Evolutionary conservation across 2,113 vertebrate species (phyloP).

Genomic region (Gallinago undulata): DNA sequence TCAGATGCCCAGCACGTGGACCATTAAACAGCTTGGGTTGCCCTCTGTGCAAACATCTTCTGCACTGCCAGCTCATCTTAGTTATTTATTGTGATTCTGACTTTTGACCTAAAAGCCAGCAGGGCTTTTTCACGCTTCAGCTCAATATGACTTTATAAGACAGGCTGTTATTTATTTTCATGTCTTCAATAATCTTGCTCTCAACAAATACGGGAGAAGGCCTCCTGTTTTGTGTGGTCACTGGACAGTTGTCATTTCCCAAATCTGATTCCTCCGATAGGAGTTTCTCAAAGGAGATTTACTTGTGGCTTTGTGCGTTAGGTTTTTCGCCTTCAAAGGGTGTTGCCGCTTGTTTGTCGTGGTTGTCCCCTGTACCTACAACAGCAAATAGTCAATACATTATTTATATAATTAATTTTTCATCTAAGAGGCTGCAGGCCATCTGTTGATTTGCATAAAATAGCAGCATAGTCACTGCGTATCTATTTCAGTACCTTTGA

Average conservation of each 20-base stretch:
- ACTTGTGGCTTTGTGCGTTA: neutral
- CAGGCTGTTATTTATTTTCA: neutral
- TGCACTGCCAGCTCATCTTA: neutral
- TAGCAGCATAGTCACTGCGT: neutral
- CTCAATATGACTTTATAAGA: neutral
- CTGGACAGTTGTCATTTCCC: neutral
- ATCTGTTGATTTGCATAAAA: conserved; percentile 13
- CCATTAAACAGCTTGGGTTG: neutral
- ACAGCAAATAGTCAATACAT: neutral
- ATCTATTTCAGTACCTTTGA: neutral
- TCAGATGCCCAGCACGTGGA: neutral
- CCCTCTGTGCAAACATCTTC: neutral
- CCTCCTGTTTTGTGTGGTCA: neutral
- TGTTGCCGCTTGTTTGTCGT: neutral
- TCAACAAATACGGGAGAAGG: neutral
- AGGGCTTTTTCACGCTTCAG: neutral
- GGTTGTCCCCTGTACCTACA: neutral
- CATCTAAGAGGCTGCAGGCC: neutral
- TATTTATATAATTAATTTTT: conserved; percentile 8
- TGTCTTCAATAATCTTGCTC: neutral
- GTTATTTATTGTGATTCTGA: neutral
- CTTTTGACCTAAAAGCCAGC: neutral
- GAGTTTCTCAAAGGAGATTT: neutral
- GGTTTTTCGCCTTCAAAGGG: neutral
- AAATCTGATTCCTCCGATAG: neutral